phyloP scores from a whole-genome alignment of 2,797 vertebrate species.

The Clamator glandarius region DNA sequence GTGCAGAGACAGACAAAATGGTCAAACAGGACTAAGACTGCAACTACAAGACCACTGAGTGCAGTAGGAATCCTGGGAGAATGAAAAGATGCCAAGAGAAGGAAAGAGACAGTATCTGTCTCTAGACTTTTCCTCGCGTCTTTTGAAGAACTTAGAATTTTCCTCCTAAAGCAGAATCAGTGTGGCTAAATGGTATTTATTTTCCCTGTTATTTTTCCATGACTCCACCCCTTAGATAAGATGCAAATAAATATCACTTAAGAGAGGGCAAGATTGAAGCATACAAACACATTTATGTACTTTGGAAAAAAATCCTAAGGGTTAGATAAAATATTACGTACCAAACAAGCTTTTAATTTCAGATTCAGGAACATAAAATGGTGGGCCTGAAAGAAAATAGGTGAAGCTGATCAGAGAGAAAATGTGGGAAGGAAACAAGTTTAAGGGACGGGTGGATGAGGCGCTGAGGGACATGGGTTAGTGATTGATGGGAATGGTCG shows the following conservation, averaged over 20 bases:
- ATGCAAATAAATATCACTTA: background rate
- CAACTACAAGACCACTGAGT: background rate
- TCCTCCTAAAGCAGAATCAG: background rate
- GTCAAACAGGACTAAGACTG: background rate
- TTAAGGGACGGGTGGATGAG: too few relatives aligned
- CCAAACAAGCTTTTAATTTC: conserved; percentile 77
- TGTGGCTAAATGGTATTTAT: background rate
- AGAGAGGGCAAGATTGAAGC: background rate
- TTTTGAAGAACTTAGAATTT: background rate
- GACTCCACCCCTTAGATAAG: background rate
- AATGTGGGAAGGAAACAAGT: background rate
- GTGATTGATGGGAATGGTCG: too few relatives aligned
- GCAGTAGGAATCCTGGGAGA: background rate
- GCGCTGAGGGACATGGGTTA: too few relatives aligned
- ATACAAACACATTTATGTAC: background rate
- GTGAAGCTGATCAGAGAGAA: background rate
- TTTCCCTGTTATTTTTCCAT: background rate
- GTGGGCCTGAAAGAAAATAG: conserved; percentile 71
- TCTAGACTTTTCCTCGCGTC: background rate
- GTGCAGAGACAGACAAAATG: background rate
- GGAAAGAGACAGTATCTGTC: background rate
- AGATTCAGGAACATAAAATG: conserved; percentile 77
- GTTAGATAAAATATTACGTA: conserved; percentile 62
- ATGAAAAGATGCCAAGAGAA: background rate
- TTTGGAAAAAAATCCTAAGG: background rate